These are phyloP conservation scores for Amiota communis DNA, from an alignment of 2,888 invertebrate genomes.

Conservation along the genomic window DNA sequence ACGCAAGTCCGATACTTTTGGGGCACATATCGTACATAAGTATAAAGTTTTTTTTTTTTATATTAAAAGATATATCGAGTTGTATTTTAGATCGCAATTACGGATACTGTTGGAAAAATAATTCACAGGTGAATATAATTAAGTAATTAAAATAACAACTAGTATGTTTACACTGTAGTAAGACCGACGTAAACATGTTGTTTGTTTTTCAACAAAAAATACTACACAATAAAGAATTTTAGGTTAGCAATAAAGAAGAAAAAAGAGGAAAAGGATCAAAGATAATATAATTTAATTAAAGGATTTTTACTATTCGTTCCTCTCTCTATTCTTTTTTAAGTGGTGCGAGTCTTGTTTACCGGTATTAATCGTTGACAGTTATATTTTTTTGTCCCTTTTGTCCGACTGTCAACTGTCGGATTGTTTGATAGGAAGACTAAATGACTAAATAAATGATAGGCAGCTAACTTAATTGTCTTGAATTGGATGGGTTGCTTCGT, in stretches of 20 bases:
- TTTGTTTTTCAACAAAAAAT: constrained; percentile 39
- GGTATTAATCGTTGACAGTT: background rate
- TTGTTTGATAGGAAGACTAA: constrained; percentile 39
- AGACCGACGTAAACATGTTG: background rate
- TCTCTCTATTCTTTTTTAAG: no score
- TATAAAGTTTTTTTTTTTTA: no score
- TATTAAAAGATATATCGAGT: no score
- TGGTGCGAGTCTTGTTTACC: background rate
- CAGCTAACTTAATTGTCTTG: constrained; percentile 36
- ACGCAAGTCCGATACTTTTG: no score
- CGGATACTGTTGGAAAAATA: no score
- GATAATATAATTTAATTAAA: constrained; percentile 65
- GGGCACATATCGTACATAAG: no score
- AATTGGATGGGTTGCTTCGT: constrained; percentile 43
- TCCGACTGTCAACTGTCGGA: background rate
- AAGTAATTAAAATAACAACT: constrained; percentile 23
- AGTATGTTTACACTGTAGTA: constrained; percentile 16
- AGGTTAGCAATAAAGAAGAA: constrained; percentile 48
- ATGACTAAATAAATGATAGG: constrained; percentile 12
- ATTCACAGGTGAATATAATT: no score
- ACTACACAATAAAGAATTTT: no score
- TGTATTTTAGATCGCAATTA: no score
- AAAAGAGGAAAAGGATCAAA: constrained; percentile 62
- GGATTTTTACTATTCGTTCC: constrained; percentile 50
- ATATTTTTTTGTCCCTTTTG: background rate